Evolutionary conservation across 1,140 invertebrate genomes (phyloP).

Genomic region (Drosophila ananassae): DNA sequence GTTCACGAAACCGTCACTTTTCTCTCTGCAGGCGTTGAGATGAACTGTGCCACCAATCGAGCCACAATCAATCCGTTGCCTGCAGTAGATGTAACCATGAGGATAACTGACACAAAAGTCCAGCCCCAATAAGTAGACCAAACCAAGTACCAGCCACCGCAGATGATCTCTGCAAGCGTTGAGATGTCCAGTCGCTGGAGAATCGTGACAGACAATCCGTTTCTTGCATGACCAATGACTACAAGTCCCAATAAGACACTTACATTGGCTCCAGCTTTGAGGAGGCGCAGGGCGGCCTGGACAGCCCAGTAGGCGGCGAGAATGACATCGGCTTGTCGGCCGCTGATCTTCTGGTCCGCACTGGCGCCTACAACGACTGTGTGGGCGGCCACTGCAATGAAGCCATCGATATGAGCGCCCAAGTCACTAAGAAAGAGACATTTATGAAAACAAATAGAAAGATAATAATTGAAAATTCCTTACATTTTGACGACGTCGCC

Average conservation of each 20-base stretch:
- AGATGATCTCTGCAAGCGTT: conserved; percentile 58
- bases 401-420: conserved; percentile 99
- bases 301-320: conserved; percentile 97
- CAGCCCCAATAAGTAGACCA: conserved; percentile 9
- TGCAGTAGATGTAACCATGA: conserved; percentile 26
- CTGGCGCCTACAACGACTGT: conserved; percentile 95
- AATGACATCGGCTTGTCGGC: conserved; percentile 97
- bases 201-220: conserved; percentile 58
- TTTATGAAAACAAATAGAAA: not conserved
- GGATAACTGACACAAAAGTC: conserved; percentile 10
- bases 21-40: conserved; percentile 54
- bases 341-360: conserved; percentile 89
- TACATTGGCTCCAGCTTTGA: conserved; percentile 96
- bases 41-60: conserved; percentile 41
- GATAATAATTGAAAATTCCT: conserved; percentile 75
- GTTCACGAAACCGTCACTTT: conserved; percentile 71
- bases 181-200: conserved; percentile 48
- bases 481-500: conserved; percentile 99
- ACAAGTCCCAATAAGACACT: conserved; percentile 35
- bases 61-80: conserved; percentile 63
- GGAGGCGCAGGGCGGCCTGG: conserved; percentile 95
- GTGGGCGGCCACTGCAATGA: conserved; percentile 98
- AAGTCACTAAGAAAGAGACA: conserved; percentile 88
- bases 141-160: conserved; percentile 23
- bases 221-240: conserved; percentile 44